Conservation (phyloP, 1,140 invertebrate species). For the Aphidius ervi region DNA sequence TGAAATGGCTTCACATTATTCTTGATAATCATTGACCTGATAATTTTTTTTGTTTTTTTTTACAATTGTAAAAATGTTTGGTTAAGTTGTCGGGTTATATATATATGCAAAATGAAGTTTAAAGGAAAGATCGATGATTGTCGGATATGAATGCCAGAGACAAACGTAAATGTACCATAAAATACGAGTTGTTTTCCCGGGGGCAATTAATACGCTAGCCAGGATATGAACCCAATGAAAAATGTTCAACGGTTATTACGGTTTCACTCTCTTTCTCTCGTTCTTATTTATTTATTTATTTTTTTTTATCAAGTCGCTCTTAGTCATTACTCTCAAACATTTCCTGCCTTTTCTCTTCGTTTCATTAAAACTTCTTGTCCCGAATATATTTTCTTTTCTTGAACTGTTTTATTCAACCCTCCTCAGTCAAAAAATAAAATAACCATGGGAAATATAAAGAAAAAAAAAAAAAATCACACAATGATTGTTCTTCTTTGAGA, state of each 20-base stretch:
- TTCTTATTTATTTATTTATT: constrained; percentile 6
- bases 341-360: constrained; percentile 1
- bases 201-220: constrained; percentile 25
- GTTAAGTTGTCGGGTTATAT: background rate
- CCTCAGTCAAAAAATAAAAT: no score
- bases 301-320: background rate
- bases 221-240: constrained; percentile 25
- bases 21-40: background rate
- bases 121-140: background rate
- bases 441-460: no score
- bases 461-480: no score
- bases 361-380: background rate
- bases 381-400: background rate
- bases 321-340: constrained; percentile 9
- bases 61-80: background rate
- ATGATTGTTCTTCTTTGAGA: no score
- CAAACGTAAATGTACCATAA: constrained; percentile 4
- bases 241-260: constrained; percentile 31
- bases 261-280: constrained; percentile 9
- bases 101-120: background rate
- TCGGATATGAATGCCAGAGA: background rate
- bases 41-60: background rate
- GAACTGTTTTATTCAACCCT: no score
- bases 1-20: no score
- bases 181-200: constrained; percentile 7